These are phyloP conservation scores for Ctenosaura bakeri DNA, from an alignment of 2,797 vertebrate species.

Conservation along the genomic window DNA sequence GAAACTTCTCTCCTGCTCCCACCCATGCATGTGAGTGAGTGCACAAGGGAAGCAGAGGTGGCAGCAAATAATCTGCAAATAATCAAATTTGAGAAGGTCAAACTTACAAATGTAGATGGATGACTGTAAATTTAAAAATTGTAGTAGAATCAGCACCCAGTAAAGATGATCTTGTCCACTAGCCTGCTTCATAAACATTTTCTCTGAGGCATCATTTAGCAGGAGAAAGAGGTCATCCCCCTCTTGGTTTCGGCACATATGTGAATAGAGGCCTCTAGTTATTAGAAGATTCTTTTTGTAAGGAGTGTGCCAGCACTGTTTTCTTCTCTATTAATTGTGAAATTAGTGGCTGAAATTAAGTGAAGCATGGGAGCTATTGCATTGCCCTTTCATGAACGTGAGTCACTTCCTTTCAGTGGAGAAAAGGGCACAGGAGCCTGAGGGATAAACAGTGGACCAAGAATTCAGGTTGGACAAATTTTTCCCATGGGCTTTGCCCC, in stretches of 20 bases:
- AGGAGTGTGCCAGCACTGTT: not conserved
- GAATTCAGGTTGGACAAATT: not conserved
- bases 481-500: not conserved
- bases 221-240: not conserved
- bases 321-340: conserved; percentile 29
- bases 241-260: not conserved
- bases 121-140: not conserved
- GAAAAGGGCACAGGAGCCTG: conserved; percentile 4
- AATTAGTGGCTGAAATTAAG: conserved; percentile 33
- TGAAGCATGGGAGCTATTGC: conserved; percentile 11
- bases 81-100: no score
- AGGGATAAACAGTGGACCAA: conserved; percentile 15
- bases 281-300: conserved; percentile 6
- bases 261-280: not conserved
- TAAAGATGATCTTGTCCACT: not conserved
- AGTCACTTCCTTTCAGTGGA: conserved; percentile 10
- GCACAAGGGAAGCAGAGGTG: no score
- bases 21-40: no score
- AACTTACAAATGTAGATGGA: no score
- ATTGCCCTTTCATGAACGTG: conserved; percentile 30
- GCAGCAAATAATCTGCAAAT: no score
- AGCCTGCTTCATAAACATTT: not conserved
- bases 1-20: no score
- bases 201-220: not conserved
- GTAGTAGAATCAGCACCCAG: not conserved